Percentiles rank a stretch among this genome's conserved stretches.
These are phyloP conservation scores for Drosophila littoralis DNA, from an alignment of 1,140 invertebrate genomes.

Conservation along the genomic window DNA sequence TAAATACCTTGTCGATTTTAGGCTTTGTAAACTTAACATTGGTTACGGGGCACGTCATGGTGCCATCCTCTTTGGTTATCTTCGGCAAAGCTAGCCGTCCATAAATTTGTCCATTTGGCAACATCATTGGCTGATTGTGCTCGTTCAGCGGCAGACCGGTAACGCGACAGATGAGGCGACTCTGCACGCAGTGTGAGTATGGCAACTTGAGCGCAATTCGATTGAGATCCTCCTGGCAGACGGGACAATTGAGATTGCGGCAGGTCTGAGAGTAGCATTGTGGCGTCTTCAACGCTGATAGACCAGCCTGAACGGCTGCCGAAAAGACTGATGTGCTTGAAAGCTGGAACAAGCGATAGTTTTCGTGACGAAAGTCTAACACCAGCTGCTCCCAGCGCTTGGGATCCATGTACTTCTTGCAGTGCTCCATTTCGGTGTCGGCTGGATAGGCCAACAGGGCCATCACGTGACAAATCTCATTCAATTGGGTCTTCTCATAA, in stretches of 20 bases:
- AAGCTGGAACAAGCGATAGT: conserved; percentile 96
- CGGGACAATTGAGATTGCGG: conserved; percentile 95
- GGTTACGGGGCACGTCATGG: conserved; percentile 95
- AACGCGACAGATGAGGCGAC: conserved; percentile 93
- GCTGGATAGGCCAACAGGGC: conserved; percentile 96
- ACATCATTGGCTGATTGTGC: conserved; percentile 98
- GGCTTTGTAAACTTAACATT: conserved; percentile 95
- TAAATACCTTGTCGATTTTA: conserved; percentile 97
- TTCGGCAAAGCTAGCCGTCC: conserved; percentile 95
- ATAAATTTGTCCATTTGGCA: conserved; percentile 99
- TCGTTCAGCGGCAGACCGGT: conserved; percentile 97
- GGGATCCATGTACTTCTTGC: conserved; percentile 86
- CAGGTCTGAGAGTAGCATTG: conserved; percentile 89
- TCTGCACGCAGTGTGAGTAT: conserved; percentile 98
- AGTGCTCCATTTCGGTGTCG: conserved; percentile 88
- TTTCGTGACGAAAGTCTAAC: conserved; percentile 96
- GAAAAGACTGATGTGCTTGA: conserved; percentile 96
- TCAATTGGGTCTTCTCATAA: conserved; percentile 93
- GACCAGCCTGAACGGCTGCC: conserved; percentile 93
- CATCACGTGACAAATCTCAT: conserved; percentile 97
- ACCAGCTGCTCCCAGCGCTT: conserved; percentile 93
- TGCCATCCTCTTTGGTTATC: conserved; percentile 95
- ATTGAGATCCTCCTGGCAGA: conserved; percentile 95
- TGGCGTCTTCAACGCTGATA: conserved; percentile 97
- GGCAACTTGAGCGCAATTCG: conserved; percentile 94